phyloP scores from a whole-genome alignment of 2,113 vertebrate species.

The Cricetomys ansorgei region DNA sequence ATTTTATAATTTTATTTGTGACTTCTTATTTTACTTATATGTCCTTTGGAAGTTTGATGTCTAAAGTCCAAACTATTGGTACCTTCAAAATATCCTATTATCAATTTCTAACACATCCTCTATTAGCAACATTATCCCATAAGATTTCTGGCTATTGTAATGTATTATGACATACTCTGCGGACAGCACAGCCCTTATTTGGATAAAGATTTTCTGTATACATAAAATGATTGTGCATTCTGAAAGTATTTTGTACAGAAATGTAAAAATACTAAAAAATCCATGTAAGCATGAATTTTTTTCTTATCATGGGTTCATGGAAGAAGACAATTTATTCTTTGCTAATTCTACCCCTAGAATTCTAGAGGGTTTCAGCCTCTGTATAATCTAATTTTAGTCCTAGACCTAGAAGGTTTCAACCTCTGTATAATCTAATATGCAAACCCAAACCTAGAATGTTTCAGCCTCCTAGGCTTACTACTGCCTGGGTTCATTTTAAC shows the following conservation, averaged over 20 bases:
- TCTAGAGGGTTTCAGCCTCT: too few species aligned
- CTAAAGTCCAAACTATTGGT: not conserved
- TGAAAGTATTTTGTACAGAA: not conserved
- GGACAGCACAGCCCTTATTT: not conserved
- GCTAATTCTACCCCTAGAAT: too few species aligned
- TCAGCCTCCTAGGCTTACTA: too few species aligned
- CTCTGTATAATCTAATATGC: too few species aligned
- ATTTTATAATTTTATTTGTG: not conserved
- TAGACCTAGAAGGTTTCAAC: too few species aligned
- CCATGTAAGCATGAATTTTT: too few species aligned
- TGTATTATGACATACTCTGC: not conserved
- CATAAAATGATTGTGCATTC: not conserved
- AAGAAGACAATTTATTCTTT: too few species aligned
- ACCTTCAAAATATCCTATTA: not conserved
- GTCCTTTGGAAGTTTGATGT: not conserved
- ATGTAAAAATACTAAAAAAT: not conserved
- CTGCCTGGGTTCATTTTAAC: too few species aligned
- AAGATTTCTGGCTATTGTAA: not conserved
- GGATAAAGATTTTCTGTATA: not conserved
- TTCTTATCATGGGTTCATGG: too few species aligned
- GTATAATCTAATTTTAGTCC: too few species aligned
- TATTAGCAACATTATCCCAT: not conserved
- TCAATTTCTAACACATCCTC: not conserved
- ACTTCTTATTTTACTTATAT: not conserved
- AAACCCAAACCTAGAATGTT: too few species aligned